These are phyloP conservation scores for Cerceris ruficornis DNA, from an alignment of 2,888 invertebrate genomes.

Conservation along the genomic window DNA sequence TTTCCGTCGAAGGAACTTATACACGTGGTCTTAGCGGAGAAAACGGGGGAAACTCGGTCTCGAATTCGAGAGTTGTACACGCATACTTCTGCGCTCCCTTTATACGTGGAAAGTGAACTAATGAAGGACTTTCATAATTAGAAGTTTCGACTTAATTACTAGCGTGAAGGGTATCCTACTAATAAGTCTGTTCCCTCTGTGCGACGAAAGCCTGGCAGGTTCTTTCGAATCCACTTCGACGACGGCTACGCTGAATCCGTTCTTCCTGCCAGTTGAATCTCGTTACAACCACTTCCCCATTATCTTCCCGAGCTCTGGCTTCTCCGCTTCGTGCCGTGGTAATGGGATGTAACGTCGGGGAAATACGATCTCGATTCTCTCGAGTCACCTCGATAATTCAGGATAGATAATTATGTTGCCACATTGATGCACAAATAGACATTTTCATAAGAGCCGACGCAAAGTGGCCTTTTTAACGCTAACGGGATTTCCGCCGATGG, in stretches of 20 bases:
- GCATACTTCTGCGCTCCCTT: slow-evolving; percentile 53
- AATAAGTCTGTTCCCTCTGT: slow-evolving; percentile 64
- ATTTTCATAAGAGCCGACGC: slow-evolving; percentile 7
- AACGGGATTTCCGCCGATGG: not conserved
- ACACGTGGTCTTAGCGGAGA: not conserved
- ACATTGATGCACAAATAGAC: slow-evolving; percentile 22
- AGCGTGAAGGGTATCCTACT: slow-evolving; percentile 63
- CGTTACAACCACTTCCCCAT: slow-evolving; percentile 56
- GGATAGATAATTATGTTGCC: slow-evolving; percentile 46
- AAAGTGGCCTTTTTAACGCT: not conserved
- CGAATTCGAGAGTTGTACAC: slow-evolving; percentile 42
- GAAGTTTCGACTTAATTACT: slow-evolving; percentile 74
- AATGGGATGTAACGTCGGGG: slow-evolving; percentile 59
- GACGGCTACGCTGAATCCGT: slow-evolving; percentile 59
- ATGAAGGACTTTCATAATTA: slow-evolving; percentile 75
- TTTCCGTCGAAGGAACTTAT: not conserved
- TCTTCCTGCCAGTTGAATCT: slow-evolving; percentile 58
- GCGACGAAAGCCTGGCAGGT: slow-evolving; percentile 11
- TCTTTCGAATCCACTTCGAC: slow-evolving; percentile 42
- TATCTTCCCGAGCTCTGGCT: slow-evolving; percentile 25
- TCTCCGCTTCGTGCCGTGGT: slow-evolving; percentile 38
- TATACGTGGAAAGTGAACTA: slow-evolving; percentile 66
- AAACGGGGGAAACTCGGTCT: slow-evolving; percentile 15
- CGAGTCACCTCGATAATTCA: slow-evolving; percentile 22
- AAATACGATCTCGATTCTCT: slow-evolving; percentile 24